Percentiles rank a stretch among this genome's conserved stretches.
Evolutionary conservation across 1,140 invertebrate genomes (phyloP).

Genomic region (Zaprionus davidi): DNA sequence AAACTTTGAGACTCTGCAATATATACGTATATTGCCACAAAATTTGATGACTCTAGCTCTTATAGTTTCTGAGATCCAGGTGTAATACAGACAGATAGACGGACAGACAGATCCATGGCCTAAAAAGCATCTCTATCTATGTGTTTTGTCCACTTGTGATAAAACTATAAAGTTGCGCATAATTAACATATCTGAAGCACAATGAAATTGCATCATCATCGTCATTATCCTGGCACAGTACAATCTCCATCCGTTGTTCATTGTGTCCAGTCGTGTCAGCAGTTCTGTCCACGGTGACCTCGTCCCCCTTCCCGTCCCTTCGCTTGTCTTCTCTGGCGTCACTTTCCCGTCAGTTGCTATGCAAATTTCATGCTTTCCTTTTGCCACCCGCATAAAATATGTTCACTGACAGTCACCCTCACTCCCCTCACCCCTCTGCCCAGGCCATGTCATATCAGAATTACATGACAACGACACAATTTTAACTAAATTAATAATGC

Average conservation of each 20-base stretch:
- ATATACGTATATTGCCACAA: too few relatives aligned
- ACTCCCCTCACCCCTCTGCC: background rate
- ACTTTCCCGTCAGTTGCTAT: conserved; percentile 48
- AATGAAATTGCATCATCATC: conserved; percentile 36
- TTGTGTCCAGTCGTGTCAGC: conserved; percentile 34
- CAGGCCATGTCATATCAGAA: conserved; percentile 15
- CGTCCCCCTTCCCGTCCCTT: background rate
- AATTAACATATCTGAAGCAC: conserved; percentile 36
- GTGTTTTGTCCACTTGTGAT: background rate
- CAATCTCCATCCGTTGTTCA: conserved; percentile 9
- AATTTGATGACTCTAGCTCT: too few relatives aligned
- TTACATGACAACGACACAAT: conserved; percentile 59
- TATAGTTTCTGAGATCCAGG: too few relatives aligned
- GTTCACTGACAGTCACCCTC: conserved; percentile 8
- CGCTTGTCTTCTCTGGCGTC: conserved; percentile 7
- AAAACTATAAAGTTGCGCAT: conserved; percentile 18
- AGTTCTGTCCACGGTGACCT: conserved; percentile 11
- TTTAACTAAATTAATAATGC: conserved; percentile 58
- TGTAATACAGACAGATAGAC: too few relatives aligned
- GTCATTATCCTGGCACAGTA: conserved; percentile 26
- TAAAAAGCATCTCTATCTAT: background rate
- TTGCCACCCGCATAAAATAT: conserved; percentile 42
- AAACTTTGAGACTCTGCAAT: too few relatives aligned
- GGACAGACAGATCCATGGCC: too few relatives aligned
- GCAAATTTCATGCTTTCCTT: conserved; percentile 48